phyloP scores from a whole-genome alignment of 2,113 vertebrate species.

The Myodes glareolus region DNA sequence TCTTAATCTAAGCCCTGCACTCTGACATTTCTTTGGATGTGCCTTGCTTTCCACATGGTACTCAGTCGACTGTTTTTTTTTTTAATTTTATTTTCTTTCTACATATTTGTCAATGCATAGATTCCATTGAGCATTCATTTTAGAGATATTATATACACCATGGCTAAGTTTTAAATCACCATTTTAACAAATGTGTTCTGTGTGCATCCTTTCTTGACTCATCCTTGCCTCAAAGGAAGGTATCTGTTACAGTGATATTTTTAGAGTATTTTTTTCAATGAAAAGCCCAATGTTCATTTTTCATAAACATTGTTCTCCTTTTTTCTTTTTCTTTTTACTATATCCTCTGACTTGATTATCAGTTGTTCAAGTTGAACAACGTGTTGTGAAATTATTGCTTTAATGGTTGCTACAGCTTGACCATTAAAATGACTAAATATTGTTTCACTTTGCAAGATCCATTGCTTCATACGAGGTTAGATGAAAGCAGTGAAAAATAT shows the following conservation, averaged over 20 bases:
- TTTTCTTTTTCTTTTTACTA: background rate
- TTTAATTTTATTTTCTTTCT: background rate
- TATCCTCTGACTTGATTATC: background rate
- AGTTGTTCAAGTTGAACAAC: background rate
- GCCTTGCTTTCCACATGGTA: background rate
- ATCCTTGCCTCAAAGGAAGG: background rate
- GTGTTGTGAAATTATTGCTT: conserved; percentile 4
- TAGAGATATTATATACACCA: background rate
- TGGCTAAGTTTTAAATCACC: background rate
- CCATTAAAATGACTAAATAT: conserved; percentile 37
- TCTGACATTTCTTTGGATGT: background rate
- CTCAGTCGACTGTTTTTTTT: background rate
- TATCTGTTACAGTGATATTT: background rate
- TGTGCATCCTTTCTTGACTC: background rate
- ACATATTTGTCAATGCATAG: background rate
- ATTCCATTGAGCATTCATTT: background rate
- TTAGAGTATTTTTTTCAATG: background rate
- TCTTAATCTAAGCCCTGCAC: background rate
- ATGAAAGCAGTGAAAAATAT: background rate
- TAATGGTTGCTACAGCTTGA: conserved; percentile 10
- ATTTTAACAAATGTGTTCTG: background rate
- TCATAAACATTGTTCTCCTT: background rate
- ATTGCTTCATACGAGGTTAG: background rate
- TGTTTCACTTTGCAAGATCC: background rate
- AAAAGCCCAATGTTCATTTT: conserved; percentile 1